Evolutionary conservation across 2,797 vertebrate species (phyloP).

Genomic region (Ibycter americanus): DNA sequence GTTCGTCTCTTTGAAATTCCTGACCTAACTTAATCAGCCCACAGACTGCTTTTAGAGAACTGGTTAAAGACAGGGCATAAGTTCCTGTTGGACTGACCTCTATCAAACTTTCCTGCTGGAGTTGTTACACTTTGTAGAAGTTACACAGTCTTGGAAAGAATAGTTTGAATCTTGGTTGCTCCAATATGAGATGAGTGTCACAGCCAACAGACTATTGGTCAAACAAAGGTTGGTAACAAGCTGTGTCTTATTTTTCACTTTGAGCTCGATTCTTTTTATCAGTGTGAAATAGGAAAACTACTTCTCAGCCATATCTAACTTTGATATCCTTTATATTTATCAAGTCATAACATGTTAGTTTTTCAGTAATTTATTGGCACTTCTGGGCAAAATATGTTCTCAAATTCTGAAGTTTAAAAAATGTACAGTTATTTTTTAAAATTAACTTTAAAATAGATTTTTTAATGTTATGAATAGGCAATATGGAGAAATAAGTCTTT

Average conservation of each 20-base stretch:
- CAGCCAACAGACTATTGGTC: background rate
- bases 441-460: background rate
- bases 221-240: background rate
- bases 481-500: background rate
- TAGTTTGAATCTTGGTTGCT: background rate
- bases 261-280: background rate
- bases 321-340: background rate
- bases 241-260: background rate
- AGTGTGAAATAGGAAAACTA: background rate
- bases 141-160: background rate
- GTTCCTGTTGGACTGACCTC: background rate
- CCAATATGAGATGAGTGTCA: background rate
- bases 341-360: background rate
- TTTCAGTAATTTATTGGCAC: background rate
- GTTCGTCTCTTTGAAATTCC: background rate
- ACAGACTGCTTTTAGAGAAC: background rate
- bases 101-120: background rate
- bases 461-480: background rate
- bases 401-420: background rate
- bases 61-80: background rate
- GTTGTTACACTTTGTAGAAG: background rate
- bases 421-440: background rate
- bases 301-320: background rate
- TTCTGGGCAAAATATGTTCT: background rate
- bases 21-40: background rate